Evolutionary conservation across 2,113 vertebrate genomes (phyloP), one percentile per base, ranked within the genome.

Genomic region (Tachysurus vachellii): DNA sequence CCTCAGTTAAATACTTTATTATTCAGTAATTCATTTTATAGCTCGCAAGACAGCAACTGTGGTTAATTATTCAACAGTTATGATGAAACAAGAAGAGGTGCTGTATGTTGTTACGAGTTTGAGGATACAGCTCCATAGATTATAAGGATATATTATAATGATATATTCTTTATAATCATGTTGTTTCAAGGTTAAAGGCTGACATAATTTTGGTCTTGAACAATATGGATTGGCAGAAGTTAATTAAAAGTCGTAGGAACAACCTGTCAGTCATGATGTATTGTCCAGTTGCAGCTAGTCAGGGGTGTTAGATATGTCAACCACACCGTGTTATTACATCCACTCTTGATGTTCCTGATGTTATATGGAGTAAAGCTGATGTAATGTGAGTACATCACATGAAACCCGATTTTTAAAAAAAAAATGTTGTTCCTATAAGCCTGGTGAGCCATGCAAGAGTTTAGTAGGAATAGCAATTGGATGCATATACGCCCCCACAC

Each of bases 331-430:
- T 36, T 75, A 44, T 85, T 62, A 12, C 50, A 64, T 62, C 28
- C 26, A 12, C 47, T 28, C 44, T 9, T 50, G 4, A 64, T 28
- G 28, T 26, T 83, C 21, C 64, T 70, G 62, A 62, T 59, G 42
- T 66, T 44, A 82, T 82, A 47, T 56, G 56, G 54, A 59, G 83
- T 42, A 59, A 28, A 73, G 56, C 84, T 77, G 73, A 77, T 56
- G 77, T 80, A 81, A 80, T 21, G 64, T 19, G 28, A 54, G 64
- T 54, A n/a, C 44, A 57, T 70, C 59, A 64, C 31, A 81, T 86
- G 85, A 70, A 86, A 80, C 54, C 26, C 44, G 47, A n/a, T 53
- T 81, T 81, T 50, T n/a, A n/a, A n/a, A n/a, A n/a, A n/a, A 86
- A 44, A 73, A 42, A 86, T 68, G 0, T 47, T 44, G 47, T 31